phyloP scores from a whole-genome alignment of 2,888 invertebrate genomes.

The Drosophila koepferae region DNA sequence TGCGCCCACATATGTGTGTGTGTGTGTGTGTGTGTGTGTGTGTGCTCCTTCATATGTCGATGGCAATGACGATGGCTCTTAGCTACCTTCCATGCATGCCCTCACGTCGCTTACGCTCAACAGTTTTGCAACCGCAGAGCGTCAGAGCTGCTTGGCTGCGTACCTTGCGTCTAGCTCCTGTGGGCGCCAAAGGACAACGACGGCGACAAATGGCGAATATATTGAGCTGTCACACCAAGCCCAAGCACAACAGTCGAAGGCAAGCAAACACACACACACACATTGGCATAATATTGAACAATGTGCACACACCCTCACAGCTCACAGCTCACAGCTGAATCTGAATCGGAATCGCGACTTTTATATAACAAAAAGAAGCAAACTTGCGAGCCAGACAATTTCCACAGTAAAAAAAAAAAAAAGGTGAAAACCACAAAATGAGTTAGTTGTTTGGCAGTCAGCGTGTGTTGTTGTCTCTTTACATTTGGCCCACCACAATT shows the following conservation, averaged over 20 bases:
- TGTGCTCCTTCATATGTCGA: slow-evolving; percentile 21
- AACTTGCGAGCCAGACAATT: slow-evolving; percentile 65
- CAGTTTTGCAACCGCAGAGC: slow-evolving; percentile 74
- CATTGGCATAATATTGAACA: slow-evolving; percentile 63
- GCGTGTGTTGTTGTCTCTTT: slow-evolving; percentile 27
- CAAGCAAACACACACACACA: slow-evolving; percentile 26
- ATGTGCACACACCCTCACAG: slow-evolving; percentile 60
- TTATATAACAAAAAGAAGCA: slow-evolving; percentile 16
- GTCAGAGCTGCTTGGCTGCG: slow-evolving; percentile 21
- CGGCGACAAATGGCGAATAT: slow-evolving; percentile 80
- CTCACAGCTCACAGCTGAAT: slow-evolving; percentile 25
- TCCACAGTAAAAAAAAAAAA: slow-evolving; percentile 52
- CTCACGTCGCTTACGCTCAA: slow-evolving; percentile 46
- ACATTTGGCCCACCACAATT: slow-evolving; percentile 45
- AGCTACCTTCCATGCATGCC: slow-evolving; percentile 4
- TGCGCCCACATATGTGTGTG: slow-evolving; percentile 43
- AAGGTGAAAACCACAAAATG: slow-evolving; percentile 75
- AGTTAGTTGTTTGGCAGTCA: slow-evolving; percentile 74
- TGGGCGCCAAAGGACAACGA: slow-evolving; percentile 47
- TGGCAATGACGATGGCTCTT: slow-evolving; percentile 24
- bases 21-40: slow-evolving; percentile 39
- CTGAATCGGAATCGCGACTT: slow-evolving; percentile 66
- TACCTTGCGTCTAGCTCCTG: slow-evolving; percentile 31
- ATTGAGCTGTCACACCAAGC: slow-evolving; percentile 73
- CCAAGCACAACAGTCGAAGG: slow-evolving; percentile 26